phyloP scores from a whole-genome alignment of 1,140 invertebrate species.

The Cyclargus thomasi region DNA sequence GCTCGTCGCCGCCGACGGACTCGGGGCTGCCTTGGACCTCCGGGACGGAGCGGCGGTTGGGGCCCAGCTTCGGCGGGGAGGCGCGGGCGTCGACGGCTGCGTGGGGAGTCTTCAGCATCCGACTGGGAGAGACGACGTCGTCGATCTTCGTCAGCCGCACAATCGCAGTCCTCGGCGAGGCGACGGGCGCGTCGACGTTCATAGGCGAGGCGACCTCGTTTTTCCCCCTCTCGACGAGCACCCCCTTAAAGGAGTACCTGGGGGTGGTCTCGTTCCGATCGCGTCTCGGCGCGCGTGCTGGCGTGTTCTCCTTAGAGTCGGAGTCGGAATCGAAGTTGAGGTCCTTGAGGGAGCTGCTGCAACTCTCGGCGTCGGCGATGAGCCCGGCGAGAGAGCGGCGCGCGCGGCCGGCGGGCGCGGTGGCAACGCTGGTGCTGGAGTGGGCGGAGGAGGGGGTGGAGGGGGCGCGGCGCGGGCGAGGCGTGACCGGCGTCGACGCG shows the following conservation, averaged over 20 bases:
- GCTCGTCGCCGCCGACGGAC: slow-evolving; percentile 48
- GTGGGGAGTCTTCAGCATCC: slow-evolving; percentile 74
- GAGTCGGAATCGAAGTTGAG: slow-evolving; percentile 69
- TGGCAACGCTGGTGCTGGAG: slow-evolving; percentile 58
- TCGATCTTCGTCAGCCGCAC: slow-evolving; percentile 57
- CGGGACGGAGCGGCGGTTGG: slow-evolving; percentile 46
- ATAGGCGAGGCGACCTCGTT: slow-evolving; percentile 28
- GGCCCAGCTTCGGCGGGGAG: slow-evolving; percentile 56
- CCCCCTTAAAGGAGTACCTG: slow-evolving; percentile 59
- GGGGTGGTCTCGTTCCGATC: slow-evolving; percentile 48
- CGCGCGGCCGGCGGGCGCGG: slow-evolving; percentile 55
- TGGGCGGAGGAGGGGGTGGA: slow-evolving; percentile 62
- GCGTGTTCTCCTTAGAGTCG: slow-evolving; percentile 68
- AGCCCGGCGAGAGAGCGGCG: slow-evolving; percentile 60
- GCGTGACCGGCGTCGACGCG: slow-evolving; percentile 56
- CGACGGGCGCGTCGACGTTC: not conserved
- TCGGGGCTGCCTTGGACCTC: slow-evolving; percentile 62
- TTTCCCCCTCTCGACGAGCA: slow-evolving; percentile 56
- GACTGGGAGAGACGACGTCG: slow-evolving; percentile 59
- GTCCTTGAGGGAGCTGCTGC: slow-evolving; percentile 70
- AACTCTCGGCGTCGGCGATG: slow-evolving; percentile 69
- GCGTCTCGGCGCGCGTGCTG: slow-evolving; percentile 45
- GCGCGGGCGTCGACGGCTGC: slow-evolving; percentile 49
- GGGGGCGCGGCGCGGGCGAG: slow-evolving; percentile 54
- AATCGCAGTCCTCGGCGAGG: slow-evolving; percentile 50